Evolutionary conservation across 2,113 vertebrate genomes (phyloP), one percentile per base, ranked within the genome.

Genomic region (Cacatua alba): DNA sequence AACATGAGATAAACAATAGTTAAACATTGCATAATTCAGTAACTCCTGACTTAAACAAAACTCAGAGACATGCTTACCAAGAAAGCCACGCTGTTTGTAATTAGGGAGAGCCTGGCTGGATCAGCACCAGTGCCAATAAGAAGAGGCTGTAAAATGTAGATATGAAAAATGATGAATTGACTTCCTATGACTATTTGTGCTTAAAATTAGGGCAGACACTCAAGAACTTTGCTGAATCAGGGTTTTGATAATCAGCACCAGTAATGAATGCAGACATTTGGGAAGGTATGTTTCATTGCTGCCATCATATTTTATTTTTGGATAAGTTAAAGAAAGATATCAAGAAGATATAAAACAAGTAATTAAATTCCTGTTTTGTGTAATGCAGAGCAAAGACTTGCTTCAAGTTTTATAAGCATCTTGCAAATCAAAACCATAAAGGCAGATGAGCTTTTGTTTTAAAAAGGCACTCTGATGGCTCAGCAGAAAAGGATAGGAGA

Each of bases 381-480:
- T 94, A 94, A 95, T 68, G 84, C 75, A 91, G 82, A 86, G 31
- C 78, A 97, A 97, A 95, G 94, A 93, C 74, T 92, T 97, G 84
- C 81, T 78, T 94, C 8, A 12, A 77, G 59, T 64, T 96, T 95
- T 88, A 94, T 48, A 60, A 64, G 25, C 78, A 92, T 90, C 71
- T 94, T 90, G 59, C 84, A 95, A 94, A 95, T 91, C 87, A 95
- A 75, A 95, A 93, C 74, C 71, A 82, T 92, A 90, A 83, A 96
- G 68, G 85, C 71, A 85, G 76, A 92, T 53, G 53, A 92, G 81
- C 59, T 92, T 89, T 94, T 89, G 70, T 90, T 96, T 90, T 60
- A 93, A 90, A 85, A 95, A 90, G 82, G 21, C 88, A 88, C 3
- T 26, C 68, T 78, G 86, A 93, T 74, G 51, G 88, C 84, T 95